Percentiles rank a stretch among this genome's conserved stretches.
These are phyloP conservation scores for Lacerta agilis DNA, from an alignment of 2,797 vertebrate species.

Conservation along the genomic window DNA sequence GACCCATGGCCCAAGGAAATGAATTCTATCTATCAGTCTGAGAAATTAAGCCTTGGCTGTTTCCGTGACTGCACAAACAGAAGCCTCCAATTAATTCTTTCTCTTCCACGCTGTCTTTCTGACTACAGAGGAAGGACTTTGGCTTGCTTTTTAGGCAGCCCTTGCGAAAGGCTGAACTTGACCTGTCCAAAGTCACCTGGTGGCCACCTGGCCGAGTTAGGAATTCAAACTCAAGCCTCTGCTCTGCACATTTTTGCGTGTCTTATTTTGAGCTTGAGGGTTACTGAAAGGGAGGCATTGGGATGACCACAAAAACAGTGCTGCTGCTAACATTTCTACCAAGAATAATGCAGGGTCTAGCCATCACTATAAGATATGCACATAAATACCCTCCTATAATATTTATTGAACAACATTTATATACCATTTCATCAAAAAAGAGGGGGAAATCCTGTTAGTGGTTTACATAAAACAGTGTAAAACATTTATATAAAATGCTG, in stretches of 20 bases:
- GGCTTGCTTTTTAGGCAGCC: neutral
- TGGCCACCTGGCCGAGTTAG: neutral
- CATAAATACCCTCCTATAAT: too few relatives aligned
- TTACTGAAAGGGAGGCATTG: too few relatives aligned
- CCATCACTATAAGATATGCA: too few relatives aligned
- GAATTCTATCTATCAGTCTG: neutral
- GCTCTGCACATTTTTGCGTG: neutral
- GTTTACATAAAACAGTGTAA: too few relatives aligned
- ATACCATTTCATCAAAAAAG: too few relatives aligned
- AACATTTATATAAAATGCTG: too few relatives aligned
- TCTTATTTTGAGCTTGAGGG: neutral
- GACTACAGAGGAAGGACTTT: neutral
- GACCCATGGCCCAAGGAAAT: constrained; percentile 11
- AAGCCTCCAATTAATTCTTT: neutral
- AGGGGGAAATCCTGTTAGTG: too few relatives aligned
- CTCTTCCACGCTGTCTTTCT: neutral
- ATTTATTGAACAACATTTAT: too few relatives aligned
- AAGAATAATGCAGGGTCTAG: too few relatives aligned
- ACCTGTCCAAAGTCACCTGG: neutral
- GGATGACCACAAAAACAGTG: too few relatives aligned
- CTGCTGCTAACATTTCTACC: too few relatives aligned
- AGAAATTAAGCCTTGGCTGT: neutral
- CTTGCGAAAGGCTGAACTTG: neutral
- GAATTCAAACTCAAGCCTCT: neutral
- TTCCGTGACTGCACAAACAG: neutral